phyloP scores from a whole-genome alignment of 2,113 vertebrate species.

The Phrynosoma blainvillii region DNA sequence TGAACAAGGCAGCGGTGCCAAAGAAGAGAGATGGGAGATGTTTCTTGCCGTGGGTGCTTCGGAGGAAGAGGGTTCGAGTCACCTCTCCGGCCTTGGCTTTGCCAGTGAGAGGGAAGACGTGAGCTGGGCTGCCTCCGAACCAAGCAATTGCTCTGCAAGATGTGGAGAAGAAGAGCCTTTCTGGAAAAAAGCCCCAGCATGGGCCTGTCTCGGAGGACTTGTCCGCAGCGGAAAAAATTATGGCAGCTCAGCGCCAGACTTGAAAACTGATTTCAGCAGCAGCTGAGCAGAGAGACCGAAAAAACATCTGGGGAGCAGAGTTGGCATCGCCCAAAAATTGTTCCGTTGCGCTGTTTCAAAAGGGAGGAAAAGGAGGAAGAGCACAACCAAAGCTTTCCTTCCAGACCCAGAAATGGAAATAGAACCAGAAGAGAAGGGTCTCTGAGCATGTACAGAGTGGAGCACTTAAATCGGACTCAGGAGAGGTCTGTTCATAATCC shows the following conservation, averaged over 20 bases:
- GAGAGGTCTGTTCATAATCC: background rate
- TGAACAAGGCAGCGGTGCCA: background rate
- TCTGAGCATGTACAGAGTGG: background rate
- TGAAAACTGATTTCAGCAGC: background rate
- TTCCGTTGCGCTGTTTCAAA: background rate
- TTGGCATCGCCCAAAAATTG: background rate
- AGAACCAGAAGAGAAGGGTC: no score
- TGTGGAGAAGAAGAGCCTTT: no score
- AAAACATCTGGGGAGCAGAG: constrained; percentile 15
- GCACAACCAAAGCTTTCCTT: background rate
- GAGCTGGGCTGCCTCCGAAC: no score
- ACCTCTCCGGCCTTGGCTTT: no score
- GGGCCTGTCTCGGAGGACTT: background rate
- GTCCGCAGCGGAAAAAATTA: background rate
- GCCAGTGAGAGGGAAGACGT: no score
- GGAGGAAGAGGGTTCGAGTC: background rate
- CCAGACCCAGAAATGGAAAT: no score
- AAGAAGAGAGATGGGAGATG: background rate
- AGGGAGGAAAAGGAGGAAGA: background rate
- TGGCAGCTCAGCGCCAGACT: background rate
- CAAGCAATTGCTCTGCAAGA: background rate
- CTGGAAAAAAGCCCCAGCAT: background rate
- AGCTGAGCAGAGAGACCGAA: background rate
- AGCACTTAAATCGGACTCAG: background rate
- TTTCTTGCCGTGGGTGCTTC: background rate